Percentiles rank a stretch among this genome's conserved stretches.
Conservation (phyloP, 1,140 invertebrate genomes). For the Venustaconcha ellipsiformis region DNA sequence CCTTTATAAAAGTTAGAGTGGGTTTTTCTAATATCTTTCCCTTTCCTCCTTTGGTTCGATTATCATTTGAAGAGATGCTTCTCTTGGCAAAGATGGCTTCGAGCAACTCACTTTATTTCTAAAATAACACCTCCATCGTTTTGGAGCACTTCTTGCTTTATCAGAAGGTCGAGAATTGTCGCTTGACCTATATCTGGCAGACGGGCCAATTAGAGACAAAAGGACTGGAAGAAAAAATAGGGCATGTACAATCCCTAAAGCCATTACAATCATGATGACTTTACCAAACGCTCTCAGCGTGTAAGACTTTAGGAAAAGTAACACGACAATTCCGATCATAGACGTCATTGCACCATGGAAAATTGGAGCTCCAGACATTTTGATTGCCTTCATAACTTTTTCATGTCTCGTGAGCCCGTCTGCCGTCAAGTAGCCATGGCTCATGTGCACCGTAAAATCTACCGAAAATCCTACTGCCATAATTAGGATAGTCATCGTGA, state of each 20-base stretch:
- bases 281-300: slow-evolving; percentile 99
- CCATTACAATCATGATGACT: slow-evolving; percentile 77
- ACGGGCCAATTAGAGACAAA: slow-evolving; percentile 18
- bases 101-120: no score
- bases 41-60: no score
- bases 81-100: no score
- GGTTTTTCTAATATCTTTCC: no score
- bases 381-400: slow-evolving; percentile 86
- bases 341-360: slow-evolving; percentile 95
- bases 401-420: slow-evolving; percentile 69
- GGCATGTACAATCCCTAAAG: slow-evolving; percentile 16
- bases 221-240: slow-evolving; percentile 17
- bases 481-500: slow-evolving; percentile 98
- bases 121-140: no score
- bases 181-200: no score
- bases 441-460: slow-evolving; percentile 97
- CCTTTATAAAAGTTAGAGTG: no score
- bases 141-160: no score
- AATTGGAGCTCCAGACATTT: slow-evolving; percentile 92
- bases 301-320: slow-evolving; percentile 92
- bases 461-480: slow-evolving; percentile 99
- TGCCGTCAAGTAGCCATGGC: slow-evolving; percentile 96
- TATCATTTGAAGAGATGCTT: no score
- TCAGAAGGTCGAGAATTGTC: no score
- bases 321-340: slow-evolving; percentile 88